Base-by-base conservation (phyloP, 2,797 vertebrate species). In the Artibeus jamaicensis region DNA sequence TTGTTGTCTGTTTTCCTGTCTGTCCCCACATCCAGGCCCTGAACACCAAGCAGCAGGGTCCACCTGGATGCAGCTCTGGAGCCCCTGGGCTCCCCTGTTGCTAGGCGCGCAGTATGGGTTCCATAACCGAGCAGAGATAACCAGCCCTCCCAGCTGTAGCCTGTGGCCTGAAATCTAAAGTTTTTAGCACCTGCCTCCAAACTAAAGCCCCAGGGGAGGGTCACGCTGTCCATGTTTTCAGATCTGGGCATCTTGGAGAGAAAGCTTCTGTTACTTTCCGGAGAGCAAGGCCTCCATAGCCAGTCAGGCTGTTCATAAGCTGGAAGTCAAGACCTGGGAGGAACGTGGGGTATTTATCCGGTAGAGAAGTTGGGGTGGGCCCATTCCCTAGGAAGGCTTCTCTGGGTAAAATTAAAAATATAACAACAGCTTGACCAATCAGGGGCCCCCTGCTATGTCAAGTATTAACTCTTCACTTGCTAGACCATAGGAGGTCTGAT, bases 151-250 rank as follows among this genome's bases (percentile, higher is more conserved):
- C 84, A 46, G 22, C 29, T 46, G 10, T 4, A 48, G 37, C 42
- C 37, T 77, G 14, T 65, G 74, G n/a, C 65, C 65, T 84, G 83
- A 79, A 89, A 55, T 89, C 71, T 89, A 82, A 93, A 94, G 32
- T 16, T 50, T 55, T 62, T 10, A 21, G 46, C 9, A 2, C 18
- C 71, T 67, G 34, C 6, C n/a, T 59, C 34, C 82, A 74, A 70
- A 44, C 32, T 10, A 12, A 29, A 32, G 1, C 15, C 26, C 59
- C 0, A 0, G 2, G 10, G 8, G 53, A n/a, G 59, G 2, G 32
- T 37, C 83, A 55, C 6, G n/a, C 14, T 78, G 67, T 59, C 32
- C 26, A 15, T 24, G 3, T 44, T 89, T 55, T 85, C 90, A 82
- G 67, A 93, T 50, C n/a, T 88, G 39, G 16, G 55, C 29, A 42